Percentiles rank a stretch among this genome's conserved stretches.
These are phyloP conservation scores for Turdus rufiventris DNA, from an alignment of 2,113 vertebrate species.

Conservation along the genomic window DNA sequence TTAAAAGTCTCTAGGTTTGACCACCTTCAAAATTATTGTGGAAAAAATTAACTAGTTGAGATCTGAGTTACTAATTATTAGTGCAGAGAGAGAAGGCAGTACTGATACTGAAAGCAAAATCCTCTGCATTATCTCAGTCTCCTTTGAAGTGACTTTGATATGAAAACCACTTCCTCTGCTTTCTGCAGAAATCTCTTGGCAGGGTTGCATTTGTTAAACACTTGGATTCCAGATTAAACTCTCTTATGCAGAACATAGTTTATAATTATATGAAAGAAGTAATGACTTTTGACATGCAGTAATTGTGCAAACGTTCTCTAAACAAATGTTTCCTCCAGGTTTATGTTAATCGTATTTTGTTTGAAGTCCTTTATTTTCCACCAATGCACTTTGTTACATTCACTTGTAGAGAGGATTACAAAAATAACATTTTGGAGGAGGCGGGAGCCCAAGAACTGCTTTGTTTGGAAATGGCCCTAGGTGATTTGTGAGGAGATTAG, in stretches of 20 bases:
- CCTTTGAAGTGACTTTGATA: neutral
- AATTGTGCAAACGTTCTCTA: neutral
- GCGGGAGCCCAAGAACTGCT: neutral
- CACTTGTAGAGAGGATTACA: neutral
- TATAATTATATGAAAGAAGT: neutral
- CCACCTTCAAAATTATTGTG: neutral
- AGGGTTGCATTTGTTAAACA: neutral
- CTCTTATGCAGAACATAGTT: neutral
- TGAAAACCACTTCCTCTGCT: neutral
- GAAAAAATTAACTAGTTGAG: neutral
- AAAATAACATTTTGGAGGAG: neutral
- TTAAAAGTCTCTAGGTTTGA: neutral
- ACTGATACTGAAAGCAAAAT: neutral
- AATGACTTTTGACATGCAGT: neutral
- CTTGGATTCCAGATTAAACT: neutral
- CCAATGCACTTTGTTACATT: neutral
- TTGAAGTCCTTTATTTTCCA: conserved; percentile 1
- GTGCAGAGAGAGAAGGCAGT: neutral
- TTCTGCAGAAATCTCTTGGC: neutral
- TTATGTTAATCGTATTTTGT: neutral
- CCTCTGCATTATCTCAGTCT: neutral
- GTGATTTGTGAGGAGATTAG: neutral
- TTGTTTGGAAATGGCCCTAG: neutral
- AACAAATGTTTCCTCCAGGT: neutral
- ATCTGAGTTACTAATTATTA: neutral